Conservation (phyloP, 2,888 invertebrate genomes). For the Himalopsyche tibetana region DNA sequence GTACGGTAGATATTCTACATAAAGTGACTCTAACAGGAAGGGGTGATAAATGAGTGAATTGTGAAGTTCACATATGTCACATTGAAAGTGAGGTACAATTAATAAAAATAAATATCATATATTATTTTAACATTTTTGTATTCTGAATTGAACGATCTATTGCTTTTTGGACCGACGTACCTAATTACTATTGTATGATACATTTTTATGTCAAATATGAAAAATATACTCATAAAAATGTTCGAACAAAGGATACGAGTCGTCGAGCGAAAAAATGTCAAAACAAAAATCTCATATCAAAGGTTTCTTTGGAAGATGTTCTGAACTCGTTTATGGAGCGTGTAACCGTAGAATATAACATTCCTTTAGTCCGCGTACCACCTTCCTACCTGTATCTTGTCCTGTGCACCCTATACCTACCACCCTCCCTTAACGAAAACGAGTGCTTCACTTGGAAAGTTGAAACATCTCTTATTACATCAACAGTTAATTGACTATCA, state of each 20-base stretch:
- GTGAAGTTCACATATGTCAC: too few relatives aligned
- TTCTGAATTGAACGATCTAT: not conserved
- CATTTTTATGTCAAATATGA: not conserved
- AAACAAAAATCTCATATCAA: constrained; percentile 66
- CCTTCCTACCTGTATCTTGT: not conserved
- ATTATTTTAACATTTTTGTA: not conserved
- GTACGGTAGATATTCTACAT: too few relatives aligned
- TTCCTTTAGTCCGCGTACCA: constrained; percentile 24
- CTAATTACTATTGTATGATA: not conserved
- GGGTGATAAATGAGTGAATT: too few relatives aligned
- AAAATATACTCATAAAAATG: constrained; percentile 13
- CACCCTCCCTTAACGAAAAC: constrained; percentile 18
- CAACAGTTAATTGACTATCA: too few relatives aligned
- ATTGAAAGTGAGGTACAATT: too few relatives aligned
- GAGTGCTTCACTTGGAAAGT: not conserved
- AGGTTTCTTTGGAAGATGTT: constrained; percentile 60
- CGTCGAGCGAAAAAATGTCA: constrained; percentile 60
- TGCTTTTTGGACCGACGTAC: constrained; percentile 3
- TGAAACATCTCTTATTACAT: too few relatives aligned
- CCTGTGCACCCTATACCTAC: constrained; percentile 47
- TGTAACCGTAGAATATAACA: constrained; percentile 60
- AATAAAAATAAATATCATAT: too few relatives aligned
- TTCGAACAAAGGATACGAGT: constrained; percentile 21
- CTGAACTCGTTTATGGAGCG: constrained; percentile 57
- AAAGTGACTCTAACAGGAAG: too few relatives aligned